Conservation (phyloP, 2,797 vertebrate species). For the Ptychobarbus kaznakovi region DNA sequence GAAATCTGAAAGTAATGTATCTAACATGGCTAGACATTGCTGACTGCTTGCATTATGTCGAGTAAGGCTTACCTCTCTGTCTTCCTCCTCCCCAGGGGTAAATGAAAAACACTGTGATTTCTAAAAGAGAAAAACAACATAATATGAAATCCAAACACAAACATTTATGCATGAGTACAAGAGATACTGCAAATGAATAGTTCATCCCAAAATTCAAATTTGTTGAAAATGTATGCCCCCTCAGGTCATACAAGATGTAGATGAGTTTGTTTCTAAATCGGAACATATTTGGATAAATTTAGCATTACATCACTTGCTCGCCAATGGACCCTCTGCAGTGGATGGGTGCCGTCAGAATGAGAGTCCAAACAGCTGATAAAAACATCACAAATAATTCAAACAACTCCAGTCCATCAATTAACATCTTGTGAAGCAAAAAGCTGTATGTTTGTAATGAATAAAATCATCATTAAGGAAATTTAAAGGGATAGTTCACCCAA, state of each 20-base stretch:
- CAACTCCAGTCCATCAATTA: background rate
- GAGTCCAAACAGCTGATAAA: background rate
- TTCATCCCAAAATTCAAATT: background rate
- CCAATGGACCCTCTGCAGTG: background rate
- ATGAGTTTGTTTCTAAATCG: background rate
- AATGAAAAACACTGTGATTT: slow-evolving; percentile 89
- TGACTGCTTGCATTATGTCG: background rate
- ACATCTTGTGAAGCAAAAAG: background rate
- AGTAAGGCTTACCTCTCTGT: slow-evolving; percentile 80
- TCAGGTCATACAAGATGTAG: no score
- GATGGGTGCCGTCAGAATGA: background rate
- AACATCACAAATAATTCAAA: background rate
- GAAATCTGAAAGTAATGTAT: background rate
- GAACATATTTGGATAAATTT: background rate
- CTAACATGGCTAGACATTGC: background rate
- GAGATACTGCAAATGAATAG: background rate
- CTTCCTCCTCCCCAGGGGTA: slow-evolving; percentile 74
- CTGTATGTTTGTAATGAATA: background rate
- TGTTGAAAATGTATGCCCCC: background rate
- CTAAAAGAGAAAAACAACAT: slow-evolving; percentile 65
- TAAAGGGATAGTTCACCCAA: background rate
- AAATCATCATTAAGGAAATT: background rate
- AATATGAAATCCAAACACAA: background rate
- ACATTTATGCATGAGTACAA: background rate
- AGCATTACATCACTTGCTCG: background rate